These are phyloP conservation scores for Branchipolynoe longqiensis DNA, from an alignment of 2,888 invertebrate species.

Conservation along the genomic window DNA sequence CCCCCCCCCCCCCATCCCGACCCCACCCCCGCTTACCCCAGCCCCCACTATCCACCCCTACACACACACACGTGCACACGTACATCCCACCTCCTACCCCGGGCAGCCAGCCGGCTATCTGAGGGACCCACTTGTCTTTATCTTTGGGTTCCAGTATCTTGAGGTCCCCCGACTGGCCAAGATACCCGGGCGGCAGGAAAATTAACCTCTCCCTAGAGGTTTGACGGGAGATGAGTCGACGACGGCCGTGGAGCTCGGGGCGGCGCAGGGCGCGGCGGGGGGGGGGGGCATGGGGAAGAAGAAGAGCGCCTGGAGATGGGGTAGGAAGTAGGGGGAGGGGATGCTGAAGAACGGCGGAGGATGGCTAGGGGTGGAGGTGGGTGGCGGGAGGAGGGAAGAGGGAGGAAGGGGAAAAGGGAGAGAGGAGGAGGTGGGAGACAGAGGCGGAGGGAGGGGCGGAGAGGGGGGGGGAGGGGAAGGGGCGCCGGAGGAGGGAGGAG, in stretches of 20 bases:
- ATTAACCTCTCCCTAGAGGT: slow-evolving; percentile 39
- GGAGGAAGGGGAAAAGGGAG: no score
- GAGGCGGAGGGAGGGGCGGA: no score
- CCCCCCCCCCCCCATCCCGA: not conserved
- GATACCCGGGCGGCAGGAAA: slow-evolving; percentile 41
- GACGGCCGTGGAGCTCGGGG: slow-evolving; percentile 3
- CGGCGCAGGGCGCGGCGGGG: slow-evolving; percentile 1
- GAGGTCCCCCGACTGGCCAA: slow-evolving; percentile 45
- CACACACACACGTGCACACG: no score
- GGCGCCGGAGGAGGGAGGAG: no score
- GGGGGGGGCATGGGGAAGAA: not conserved
- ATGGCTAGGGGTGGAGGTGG: no score
- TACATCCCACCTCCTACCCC: not conserved
- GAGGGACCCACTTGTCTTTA: slow-evolving; percentile 50
- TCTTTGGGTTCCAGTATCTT: slow-evolving; percentile 54
- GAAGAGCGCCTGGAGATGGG: no score
- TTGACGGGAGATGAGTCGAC: not conserved
- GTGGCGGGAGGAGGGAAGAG: no score
- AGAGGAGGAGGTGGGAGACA: no score
- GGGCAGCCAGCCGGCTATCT: not conserved
- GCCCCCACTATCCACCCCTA: not conserved
- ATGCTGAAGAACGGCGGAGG: no score
- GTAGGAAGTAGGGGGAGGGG: no score
- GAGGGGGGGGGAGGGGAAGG: no score
- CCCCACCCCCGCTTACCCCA: not conserved